These are phyloP conservation scores for Nasonovia ribisnigri DNA, from an alignment of 2,888 invertebrate species.

Conservation along the genomic window DNA sequence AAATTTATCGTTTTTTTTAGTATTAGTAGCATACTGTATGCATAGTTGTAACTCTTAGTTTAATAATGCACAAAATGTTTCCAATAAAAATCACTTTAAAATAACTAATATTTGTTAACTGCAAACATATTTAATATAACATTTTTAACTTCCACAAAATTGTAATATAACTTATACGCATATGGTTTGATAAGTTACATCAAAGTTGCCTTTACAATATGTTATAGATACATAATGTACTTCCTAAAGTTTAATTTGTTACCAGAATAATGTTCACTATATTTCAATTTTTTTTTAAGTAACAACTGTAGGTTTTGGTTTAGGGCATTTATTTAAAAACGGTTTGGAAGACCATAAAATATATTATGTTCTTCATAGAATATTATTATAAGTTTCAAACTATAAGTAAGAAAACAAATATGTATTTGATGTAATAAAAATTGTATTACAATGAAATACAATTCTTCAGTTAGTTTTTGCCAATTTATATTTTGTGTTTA, in stretches of 20 bases:
- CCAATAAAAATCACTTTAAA: background rate
- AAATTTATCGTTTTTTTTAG: background rate
- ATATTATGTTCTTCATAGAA: background rate
- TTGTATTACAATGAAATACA: background rate
- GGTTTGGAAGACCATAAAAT: background rate
- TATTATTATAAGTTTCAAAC: constrained; percentile 12
- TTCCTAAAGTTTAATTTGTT: background rate
- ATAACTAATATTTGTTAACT: background rate
- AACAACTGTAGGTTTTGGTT: background rate
- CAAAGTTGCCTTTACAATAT: background rate
- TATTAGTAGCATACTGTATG: background rate
- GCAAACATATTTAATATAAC: background rate
- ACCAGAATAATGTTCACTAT: background rate
- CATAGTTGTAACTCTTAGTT: background rate
- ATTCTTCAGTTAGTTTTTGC: background rate
- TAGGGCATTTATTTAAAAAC: background rate
- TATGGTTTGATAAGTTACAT: too few relatives aligned
- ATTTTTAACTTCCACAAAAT: background rate
- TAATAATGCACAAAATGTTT: background rate
- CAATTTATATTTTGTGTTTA: background rate
- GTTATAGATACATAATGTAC: background rate
- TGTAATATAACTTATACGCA: background rate
- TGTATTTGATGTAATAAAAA: background rate
- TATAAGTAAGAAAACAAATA: background rate
- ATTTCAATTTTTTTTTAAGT: background rate